These are phyloP conservation scores for Psettodes erumei DNA, from an alignment of 2,113 vertebrate species.

Conservation along the genomic window DNA sequence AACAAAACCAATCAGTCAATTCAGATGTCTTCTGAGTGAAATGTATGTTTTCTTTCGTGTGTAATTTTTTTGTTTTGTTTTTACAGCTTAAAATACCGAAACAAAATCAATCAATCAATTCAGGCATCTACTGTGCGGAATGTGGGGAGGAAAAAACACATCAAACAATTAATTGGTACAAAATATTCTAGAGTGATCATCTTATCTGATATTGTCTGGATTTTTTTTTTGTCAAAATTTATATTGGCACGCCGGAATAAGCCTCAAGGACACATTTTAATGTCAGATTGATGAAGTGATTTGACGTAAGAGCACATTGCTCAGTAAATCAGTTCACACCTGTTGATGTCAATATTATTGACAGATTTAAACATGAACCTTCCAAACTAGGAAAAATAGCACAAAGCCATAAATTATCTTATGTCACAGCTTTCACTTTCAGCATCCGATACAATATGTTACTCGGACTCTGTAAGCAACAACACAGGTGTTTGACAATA, in stretches of 20 bases:
- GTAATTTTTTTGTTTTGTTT: not conserved
- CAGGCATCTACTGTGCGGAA: not conserved
- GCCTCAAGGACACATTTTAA: constrained; percentile 25
- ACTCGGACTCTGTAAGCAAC: not conserved
- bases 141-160: not conserved
- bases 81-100: not conserved
- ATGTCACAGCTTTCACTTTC: not conserved
- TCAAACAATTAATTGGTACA: not conserved
- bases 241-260: not conserved
- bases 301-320: not conserved
- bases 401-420: not conserved
- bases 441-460: too few species aligned
- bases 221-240: not conserved
- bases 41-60: too few species aligned
- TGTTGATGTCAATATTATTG: constrained; percentile 10
- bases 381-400: not conserved
- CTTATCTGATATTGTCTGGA: not conserved
- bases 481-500: not conserved
- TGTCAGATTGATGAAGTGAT: constrained; percentile 17
- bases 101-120: not conserved
- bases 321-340: constrained; percentile 21
- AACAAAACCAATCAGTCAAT: not conserved
- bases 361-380: constrained; percentile 10
- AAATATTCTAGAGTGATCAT: not conserved
- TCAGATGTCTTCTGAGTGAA: not conserved